Evolutionary conservation across 2,797 vertebrate genomes (phyloP), one percentile per base, ranked within the genome.

Genomic region (Holocentrus rufus): DNA sequence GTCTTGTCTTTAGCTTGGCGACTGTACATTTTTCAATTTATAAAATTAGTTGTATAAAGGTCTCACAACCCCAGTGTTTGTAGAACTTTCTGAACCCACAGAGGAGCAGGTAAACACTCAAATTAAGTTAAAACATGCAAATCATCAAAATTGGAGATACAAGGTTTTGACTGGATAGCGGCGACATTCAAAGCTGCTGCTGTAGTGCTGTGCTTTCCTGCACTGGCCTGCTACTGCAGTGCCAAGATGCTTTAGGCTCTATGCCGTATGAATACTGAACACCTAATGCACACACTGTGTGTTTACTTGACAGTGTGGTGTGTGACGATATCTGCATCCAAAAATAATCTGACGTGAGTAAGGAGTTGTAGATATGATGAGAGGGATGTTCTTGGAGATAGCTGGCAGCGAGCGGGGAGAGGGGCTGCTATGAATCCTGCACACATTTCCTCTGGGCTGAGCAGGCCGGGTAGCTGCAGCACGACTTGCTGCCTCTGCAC

Each of bases 211-310:
- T 60, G 23, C 47, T 36, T 59, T 25, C 14, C 30, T 72, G 72
- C 55, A 31, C 7, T 50, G 36, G 54, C 39, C 53, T 18, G 36
- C 22, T 44, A 67, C 82, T 88, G 84, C 86, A 82, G 76, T 15
- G 53, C 62, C 69, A 50, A 71, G 67, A 86, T 23, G 50, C 79
- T 76, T 72, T 69, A 70, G 82, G 73, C 76, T 66, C 46, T 20
- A 56, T 14, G 75, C 76, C 60, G 56, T 64, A 69, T 80, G 77
- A 90, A 92, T 86, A 86, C 84, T 64, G 76, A 90, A 58, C 57
- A 81, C 60, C 75, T 69, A 69, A 15, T 2, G 11, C 34, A 54
- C 46, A 49, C 75, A 62, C 63, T 17, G 61, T 65, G 82, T 69
- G 63, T 68, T 61, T 64, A 47, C 34, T 67, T 9, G 7, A 36